A percentile compares a stretch with the other conserved stretches of the same genome.
Conservation (phyloP, 1,140 invertebrate species). For the Liolophura sinensis region DNA sequence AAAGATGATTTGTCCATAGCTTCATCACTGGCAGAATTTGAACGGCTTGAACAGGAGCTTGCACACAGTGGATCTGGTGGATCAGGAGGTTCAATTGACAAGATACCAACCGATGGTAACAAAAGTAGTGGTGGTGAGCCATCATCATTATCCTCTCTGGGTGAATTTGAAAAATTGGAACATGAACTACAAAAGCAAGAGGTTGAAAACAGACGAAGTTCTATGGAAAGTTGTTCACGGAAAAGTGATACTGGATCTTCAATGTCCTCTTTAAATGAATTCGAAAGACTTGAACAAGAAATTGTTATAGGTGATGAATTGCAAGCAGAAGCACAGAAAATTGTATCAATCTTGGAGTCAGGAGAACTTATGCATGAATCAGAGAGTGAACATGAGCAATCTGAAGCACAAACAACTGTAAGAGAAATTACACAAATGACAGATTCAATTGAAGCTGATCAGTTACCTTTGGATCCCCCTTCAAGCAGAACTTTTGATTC, state of each 20-base stretch:
- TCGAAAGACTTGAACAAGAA: slow-evolving; percentile 54
- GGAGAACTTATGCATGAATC: slow-evolving; percentile 69
- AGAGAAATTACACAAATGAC: neutral
- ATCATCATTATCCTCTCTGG: slow-evolving; percentile 57
- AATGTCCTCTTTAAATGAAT: slow-evolving; percentile 50
- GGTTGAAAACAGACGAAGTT: slow-evolving; percentile 37
- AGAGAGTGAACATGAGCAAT: slow-evolving; percentile 6
- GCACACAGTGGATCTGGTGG: slow-evolving; percentile 64
- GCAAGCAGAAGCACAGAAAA: slow-evolving; percentile 55
- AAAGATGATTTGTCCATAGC: slow-evolving; percentile 89
- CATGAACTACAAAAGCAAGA: slow-evolving; percentile 27
- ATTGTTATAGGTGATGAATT: slow-evolving; percentile 43
- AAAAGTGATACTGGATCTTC: slow-evolving; percentile 56
- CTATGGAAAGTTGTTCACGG: slow-evolving; percentile 38
- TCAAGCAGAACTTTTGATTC: slow-evolving; percentile 15
- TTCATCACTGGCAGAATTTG: slow-evolving; percentile 93
- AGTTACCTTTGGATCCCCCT: slow-evolving; percentile 8
- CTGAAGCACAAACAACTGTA: too few relatives aligned
- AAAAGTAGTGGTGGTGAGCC: slow-evolving; percentile 36
- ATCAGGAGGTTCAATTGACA: slow-evolving; percentile 52
- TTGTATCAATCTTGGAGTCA: slow-evolving; percentile 75
- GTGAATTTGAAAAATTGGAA: slow-evolving; percentile 53
- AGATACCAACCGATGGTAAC: slow-evolving; percentile 37
- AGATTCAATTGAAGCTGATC: slow-evolving; percentile 19
- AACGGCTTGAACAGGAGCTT: slow-evolving; percentile 84